phyloP scores from a whole-genome alignment of 2,797 vertebrate genomes.

The Hapalemur alaotrensis region DNA sequence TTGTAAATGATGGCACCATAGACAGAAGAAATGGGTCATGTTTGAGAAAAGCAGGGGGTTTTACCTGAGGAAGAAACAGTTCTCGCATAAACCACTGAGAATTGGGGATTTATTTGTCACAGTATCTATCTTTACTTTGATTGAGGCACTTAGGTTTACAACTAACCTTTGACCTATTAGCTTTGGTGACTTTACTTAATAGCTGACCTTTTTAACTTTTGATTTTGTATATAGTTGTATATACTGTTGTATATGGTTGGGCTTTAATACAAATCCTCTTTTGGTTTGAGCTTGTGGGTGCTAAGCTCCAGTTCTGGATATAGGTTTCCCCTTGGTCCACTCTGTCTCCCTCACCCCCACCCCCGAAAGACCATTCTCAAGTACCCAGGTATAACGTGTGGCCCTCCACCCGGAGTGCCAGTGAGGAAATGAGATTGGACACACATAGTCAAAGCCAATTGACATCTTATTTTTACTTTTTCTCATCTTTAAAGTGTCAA shows the following conservation, averaged over 20 bases:
- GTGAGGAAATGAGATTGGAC: not conserved
- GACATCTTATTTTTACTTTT: slow-evolving; percentile 1
- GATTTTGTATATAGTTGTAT: not conserved
- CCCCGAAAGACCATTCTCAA: not conserved
- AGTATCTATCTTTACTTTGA: not conserved
- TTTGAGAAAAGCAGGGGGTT: not conserved
- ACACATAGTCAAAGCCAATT: not conserved
- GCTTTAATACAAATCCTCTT: not conserved
- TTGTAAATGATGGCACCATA: not conserved
- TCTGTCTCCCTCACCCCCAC: fast-evolving
- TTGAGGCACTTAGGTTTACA: not conserved
- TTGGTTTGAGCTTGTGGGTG: not conserved
- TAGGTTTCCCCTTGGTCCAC: not conserved
- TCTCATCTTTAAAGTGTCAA: not conserved
- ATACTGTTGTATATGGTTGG: not conserved
- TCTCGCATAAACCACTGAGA: not conserved
- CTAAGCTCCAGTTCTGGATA: not conserved
- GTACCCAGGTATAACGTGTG: not conserved
- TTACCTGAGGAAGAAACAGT: not conserved
- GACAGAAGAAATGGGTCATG: not conserved
- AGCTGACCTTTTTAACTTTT: not conserved
- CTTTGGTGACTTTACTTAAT: not conserved
- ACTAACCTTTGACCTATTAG: not conserved
- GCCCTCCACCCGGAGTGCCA: not conserved
- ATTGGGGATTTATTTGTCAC: not conserved